Conservation (phyloP, 2,797 vertebrate genomes). For the Basileuterus tristriatus region DNA sequence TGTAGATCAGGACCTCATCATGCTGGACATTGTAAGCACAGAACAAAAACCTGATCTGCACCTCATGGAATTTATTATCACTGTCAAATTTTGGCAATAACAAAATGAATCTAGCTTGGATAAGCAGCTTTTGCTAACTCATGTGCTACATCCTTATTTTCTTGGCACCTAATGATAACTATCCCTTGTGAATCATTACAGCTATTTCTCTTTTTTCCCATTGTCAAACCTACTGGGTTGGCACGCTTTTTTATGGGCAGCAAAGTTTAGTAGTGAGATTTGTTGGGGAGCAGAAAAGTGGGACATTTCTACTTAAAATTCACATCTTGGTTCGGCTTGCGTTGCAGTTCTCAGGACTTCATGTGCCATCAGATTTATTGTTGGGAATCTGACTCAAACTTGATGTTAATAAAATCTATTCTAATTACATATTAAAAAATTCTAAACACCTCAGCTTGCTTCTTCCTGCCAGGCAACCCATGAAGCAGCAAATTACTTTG, state of each 20-base stretch:
- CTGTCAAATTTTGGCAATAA: neutral
- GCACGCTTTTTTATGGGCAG: neutral
- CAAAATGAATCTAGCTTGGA: conserved; percentile 1
- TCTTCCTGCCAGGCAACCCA: conserved; percentile 7
- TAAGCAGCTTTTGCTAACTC: conserved; percentile 29
- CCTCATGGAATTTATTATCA: neutral
- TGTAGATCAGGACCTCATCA: neutral
- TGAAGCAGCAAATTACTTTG: conserved; percentile 46
- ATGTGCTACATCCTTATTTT: neutral
- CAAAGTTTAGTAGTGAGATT: neutral
- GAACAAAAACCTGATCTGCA: neutral
- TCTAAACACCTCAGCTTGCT: conserved; percentile 9
- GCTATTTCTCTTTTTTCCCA: conserved; percentile 19
- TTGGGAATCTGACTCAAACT: conserved; percentile 23
- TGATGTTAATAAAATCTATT: conserved; percentile 48
- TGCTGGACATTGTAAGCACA: neutral
- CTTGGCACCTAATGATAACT: conserved; percentile 52
- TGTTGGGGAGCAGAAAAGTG: neutral
- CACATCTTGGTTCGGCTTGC: conserved; percentile 45
- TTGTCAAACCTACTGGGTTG: neutral
- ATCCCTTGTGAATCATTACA: neutral
- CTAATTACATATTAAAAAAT: conserved; percentile 16
- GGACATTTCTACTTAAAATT: conserved; percentile 26
- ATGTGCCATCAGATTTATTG: conserved; percentile 44
- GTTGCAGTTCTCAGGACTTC: conserved; percentile 45